phyloP scores from a whole-genome alignment of 2,888 invertebrate species.

The Phyto melanocephala region DNA sequence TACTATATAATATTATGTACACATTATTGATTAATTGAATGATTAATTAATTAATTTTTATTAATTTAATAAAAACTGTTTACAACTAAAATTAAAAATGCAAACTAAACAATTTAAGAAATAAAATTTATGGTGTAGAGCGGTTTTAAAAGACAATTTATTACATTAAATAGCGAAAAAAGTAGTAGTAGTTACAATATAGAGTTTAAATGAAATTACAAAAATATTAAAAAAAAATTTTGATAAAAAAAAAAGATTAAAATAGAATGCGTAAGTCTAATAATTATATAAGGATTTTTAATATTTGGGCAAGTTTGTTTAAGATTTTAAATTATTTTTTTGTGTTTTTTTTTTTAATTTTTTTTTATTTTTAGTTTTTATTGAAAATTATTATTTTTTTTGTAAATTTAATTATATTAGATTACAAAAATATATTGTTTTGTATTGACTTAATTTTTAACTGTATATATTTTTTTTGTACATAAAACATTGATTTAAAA shows the following conservation, averaged over 20 bases:
- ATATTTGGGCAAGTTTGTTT: conserved; percentile 9
- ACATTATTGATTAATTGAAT: neutral
- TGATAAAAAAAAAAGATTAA: too few species aligned
- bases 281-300: too few species aligned
- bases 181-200: conserved; percentile 8
- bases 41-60: conserved; percentile 47
- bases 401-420: too few species aligned
- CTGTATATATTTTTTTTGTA: conserved; percentile 44
- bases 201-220: neutral
- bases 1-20: conserved; percentile 29
- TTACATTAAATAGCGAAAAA: neutral
- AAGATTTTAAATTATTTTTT: neutral
- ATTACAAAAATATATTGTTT: neutral
- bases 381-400: too few species aligned
- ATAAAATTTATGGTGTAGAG: conserved; percentile 1
- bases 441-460: neutral
- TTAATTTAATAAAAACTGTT: conserved; percentile 62
- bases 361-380: too few species aligned
- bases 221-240: neutral
- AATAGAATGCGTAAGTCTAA: neutral
- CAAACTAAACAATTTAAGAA: neutral
- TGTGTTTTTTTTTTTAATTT: neutral
- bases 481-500: conserved; percentile 50
- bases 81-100: neutral
- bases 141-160: neutral